Evolutionary conservation across 2,888 invertebrate species (phyloP).

Genomic region (Phaedon cochleariae): DNA sequence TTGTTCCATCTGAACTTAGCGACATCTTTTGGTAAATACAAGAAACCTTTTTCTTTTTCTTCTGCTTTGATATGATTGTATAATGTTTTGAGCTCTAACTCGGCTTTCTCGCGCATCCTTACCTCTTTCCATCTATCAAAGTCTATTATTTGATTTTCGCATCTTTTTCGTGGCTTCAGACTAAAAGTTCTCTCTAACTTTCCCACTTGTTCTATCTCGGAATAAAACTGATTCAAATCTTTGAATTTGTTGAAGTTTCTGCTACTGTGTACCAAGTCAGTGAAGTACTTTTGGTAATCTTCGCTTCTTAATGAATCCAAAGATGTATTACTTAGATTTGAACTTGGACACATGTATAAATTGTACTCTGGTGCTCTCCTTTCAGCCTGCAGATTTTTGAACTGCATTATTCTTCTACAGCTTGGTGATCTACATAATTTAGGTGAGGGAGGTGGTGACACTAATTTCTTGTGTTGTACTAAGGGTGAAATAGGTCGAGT

Average conservation of each 20-base stretch:
- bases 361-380: conserved; percentile 35
- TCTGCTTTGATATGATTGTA: conserved; percentile 80
- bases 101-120: conserved; percentile 80
- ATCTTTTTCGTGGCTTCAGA: conserved; percentile 75
- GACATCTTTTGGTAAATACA: conserved; percentile 80
- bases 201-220: conserved; percentile 84
- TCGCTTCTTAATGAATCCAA: conserved; percentile 65
- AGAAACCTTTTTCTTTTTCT: conserved; percentile 83
- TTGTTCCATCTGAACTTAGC: conserved; percentile 81
- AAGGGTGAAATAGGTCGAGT: conserved; percentile 51
- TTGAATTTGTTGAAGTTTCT: conserved; percentile 81
- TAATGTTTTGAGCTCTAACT: conserved; percentile 80
- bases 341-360: conserved; percentile 50
- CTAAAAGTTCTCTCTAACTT: conserved; percentile 82
- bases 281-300: conserved; percentile 74
- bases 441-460: conserved; percentile 43
- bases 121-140: conserved; percentile 88
- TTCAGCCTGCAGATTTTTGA: conserved; percentile 32
- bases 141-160: conserved; percentile 83
- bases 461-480: conserved; percentile 36
- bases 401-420: conserved; percentile 51
- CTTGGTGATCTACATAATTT: conserved; percentile 49
- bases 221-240: conserved; percentile 86
- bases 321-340: conserved; percentile 63
- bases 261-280: conserved; percentile 72